A percentile compares a stretch with the other conserved stretches of the same genome.
These are phyloP conservation scores for Nineta flava DNA, from an alignment of 2,888 invertebrate genomes.

Conservation along the genomic window DNA sequence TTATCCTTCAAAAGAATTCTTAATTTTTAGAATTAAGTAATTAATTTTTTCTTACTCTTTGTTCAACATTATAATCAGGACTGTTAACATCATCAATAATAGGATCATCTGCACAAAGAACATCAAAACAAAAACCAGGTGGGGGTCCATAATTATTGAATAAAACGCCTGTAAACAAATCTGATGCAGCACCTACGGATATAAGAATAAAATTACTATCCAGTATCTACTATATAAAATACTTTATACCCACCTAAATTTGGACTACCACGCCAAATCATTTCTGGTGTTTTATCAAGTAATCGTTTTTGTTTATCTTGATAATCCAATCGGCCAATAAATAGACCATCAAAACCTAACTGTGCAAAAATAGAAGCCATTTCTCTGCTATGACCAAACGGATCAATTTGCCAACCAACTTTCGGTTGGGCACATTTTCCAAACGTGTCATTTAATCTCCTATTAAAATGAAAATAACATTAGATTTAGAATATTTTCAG, in stretches of 20 bases:
- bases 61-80: conserved; percentile 68
- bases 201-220: conserved; percentile 13
- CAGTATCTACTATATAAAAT: not conserved
- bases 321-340: conserved; percentile 76
- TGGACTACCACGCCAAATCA: conserved; percentile 67
- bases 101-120: conserved; percentile 67
- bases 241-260: conserved; percentile 38
- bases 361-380: conserved; percentile 65
- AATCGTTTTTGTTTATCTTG: conserved; percentile 57
- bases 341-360: conserved; percentile 79
- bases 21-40: no score
- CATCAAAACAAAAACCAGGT: conserved; percentile 84
- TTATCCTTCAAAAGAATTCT: no score
- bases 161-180: conserved; percentile 71
- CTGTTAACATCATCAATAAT: conserved; percentile 70
- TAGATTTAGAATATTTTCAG: no score
- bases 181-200: conserved; percentile 37
- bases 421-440: conserved; percentile 56
- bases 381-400: conserved; percentile 76
- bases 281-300: conserved; percentile 49
- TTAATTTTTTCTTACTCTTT: conserved; percentile 38
- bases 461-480: conserved; percentile 10
- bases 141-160: conserved; percentile 76
- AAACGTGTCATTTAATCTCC: conserved; percentile 43
- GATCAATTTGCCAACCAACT: conserved; percentile 72